These are phyloP conservation scores for Diplolepis rosae DNA, from an alignment of 2,888 invertebrate species.

Conservation along the genomic window DNA sequence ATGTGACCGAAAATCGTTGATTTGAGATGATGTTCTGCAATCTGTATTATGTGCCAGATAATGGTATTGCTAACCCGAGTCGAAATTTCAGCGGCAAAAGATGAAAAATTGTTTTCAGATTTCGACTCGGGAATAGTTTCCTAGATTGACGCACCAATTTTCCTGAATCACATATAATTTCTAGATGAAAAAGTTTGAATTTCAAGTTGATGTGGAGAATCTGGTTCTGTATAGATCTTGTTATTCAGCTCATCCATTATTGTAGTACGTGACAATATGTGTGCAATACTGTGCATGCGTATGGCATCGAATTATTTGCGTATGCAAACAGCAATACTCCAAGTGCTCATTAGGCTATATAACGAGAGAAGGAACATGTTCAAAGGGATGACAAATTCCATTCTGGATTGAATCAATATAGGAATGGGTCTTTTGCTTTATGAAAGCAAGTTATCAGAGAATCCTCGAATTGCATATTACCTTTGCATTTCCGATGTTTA, in stretches of 20 bases:
- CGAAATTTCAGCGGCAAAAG: no score
- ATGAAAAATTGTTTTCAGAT: no score
- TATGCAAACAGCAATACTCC: slow-evolving; percentile 32
- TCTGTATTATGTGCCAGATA: no score
- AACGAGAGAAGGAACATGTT: slow-evolving; percentile 48
- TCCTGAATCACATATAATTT: neutral
- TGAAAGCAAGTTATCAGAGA: slow-evolving; percentile 8
- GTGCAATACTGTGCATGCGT: slow-evolving; percentile 17
- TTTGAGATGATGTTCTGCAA: no score
- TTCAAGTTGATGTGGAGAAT: neutral
- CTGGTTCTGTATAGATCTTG: slow-evolving; percentile 31
- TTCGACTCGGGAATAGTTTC: no score
- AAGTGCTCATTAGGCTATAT: slow-evolving; percentile 51
- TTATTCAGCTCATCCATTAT: slow-evolving; percentile 25
- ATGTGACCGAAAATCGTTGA: no score
- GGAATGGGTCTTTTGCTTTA: slow-evolving; percentile 5
- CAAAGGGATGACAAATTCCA: slow-evolving; percentile 43
- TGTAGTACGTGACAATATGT: slow-evolving; percentile 4
- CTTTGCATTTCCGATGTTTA: neutral
- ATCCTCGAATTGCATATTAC: neutral
- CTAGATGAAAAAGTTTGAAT: neutral
- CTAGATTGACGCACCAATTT: no score
- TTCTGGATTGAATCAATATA: slow-evolving; percentile 32
- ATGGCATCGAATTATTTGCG: slow-evolving; percentile 2
- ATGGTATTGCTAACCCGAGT: no score